Percentiles rank a stretch among this genome's conserved stretches.
phyloP scores from a whole-genome alignment of 2,888 invertebrate genomes.

The Gymnosoma rotundatum region DNA sequence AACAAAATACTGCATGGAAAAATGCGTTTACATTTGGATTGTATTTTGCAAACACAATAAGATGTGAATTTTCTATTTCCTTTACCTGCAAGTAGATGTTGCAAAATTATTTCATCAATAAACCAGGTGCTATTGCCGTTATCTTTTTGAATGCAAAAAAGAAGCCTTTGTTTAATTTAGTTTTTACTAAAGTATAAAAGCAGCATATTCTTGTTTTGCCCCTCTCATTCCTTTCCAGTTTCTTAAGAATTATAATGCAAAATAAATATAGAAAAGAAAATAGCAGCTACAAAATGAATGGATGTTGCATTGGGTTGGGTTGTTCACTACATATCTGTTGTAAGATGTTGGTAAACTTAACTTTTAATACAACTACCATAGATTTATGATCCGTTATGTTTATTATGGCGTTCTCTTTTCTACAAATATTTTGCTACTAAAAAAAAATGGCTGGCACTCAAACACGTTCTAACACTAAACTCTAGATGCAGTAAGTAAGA shows the following conservation, averaged over 20 bases:
- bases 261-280: constrained; percentile 13
- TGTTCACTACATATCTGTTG: constrained; percentile 49
- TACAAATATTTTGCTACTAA: constrained; percentile 24
- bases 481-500: constrained; percentile 3
- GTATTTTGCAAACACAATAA: constrained; percentile 10
- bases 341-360: constrained; percentile 42
- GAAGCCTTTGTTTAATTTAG: constrained; percentile 28
- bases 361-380: constrained; percentile 40
- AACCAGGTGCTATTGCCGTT: constrained; percentile 69
- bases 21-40: constrained; percentile 36
- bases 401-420: constrained; percentile 56
- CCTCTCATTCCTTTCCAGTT: constrained; percentile 1
- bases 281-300: constrained; percentile 31
- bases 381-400: constrained; percentile 71
- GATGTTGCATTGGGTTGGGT: constrained; percentile 28
- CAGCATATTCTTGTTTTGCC: neutral
- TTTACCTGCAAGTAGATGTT: neutral
- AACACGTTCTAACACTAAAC: constrained; percentile 7
- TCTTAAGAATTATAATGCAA: constrained; percentile 6
- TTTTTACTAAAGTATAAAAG: constrained; percentile 6
- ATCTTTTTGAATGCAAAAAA: constrained; percentile 35
- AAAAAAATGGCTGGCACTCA: constrained; percentile 34
- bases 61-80: constrained; percentile 9
- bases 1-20: constrained; percentile 17
- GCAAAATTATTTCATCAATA: constrained; percentile 51